These are phyloP conservation scores for Stenurella melanura DNA, from an alignment of 2,888 invertebrate species.

Conservation along the genomic window DNA sequence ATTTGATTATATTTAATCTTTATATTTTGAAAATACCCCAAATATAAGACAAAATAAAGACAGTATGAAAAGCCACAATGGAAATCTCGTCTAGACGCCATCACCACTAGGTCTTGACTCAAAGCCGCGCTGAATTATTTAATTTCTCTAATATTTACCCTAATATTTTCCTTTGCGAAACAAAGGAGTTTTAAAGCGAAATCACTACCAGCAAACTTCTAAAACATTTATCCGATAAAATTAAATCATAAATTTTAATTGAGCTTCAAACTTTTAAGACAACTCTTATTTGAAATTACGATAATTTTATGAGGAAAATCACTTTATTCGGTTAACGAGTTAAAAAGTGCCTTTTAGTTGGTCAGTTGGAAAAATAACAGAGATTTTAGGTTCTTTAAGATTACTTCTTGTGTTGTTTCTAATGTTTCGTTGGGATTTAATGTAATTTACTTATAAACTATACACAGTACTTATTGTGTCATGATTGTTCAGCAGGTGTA, in stretches of 20 bases:
- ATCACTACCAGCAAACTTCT: background rate
- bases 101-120: background rate
- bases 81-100: background rate
- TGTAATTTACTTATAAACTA: too few relatives aligned
- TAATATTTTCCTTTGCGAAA: background rate
- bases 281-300: background rate
- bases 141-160: background rate
- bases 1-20: background rate
- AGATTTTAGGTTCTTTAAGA: background rate
- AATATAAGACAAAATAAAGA: background rate
- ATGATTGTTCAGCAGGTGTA: too few relatives aligned
- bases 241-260: constrained; percentile 29
- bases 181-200: background rate
- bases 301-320: constrained; percentile 7
- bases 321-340: constrained; percentile 18
- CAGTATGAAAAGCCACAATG: background rate
- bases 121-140: background rate
- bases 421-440: too few relatives aligned
- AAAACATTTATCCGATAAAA: constrained; percentile 20
- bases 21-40: background rate
- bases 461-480: too few relatives aligned
- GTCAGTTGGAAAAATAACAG: background rate
- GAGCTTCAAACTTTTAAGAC: constrained; percentile 17
- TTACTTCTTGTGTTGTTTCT: too few relatives aligned
- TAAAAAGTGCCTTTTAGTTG: background rate